Evolutionary conservation across 2,888 invertebrate genomes (phyloP), one percentile per base, ranked within the genome.

Genomic region (Mycalesis mineus): DNA sequence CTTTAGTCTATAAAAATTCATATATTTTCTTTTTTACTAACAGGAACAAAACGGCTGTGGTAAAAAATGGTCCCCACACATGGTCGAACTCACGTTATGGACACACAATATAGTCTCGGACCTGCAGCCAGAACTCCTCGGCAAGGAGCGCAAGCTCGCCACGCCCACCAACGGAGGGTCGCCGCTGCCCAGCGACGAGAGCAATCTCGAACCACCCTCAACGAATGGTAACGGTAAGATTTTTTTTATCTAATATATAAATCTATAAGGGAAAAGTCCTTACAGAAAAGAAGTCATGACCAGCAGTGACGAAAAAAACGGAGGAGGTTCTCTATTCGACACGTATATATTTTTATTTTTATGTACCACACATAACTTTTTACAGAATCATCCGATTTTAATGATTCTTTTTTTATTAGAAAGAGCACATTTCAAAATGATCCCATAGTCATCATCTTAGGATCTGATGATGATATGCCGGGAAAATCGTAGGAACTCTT

Each of bases 1-100:
- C 22, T 11, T 11, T 36, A 11, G 11, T 9, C 11, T 36, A 9
- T 4, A 36, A 36, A 13, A 6, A 17, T 11, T 41, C 22, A 15
- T 17, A 3, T 37, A 41, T n/a, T n/a, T 11, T 17, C 15, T 13
- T 31, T 28, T 14, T 28, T 37, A 9, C 44, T 55, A 52, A 8
- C 64, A 89, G 88, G 89, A 89, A 75, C 84, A 85, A 83, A 90
- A 91, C 71, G 89, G 91, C 65, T 88, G 91, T 60, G 91, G 82
- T 68, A 92, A 91, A 65, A 91, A 91, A 71, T 94, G 94, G 93
- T 92, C 92, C 9, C 93, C 94, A 37, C 94, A 94, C 85, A 92
- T 93, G 89, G 96, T 98, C 57, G 98, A 98, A 84, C 84, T 98
- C 74, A 96, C 97, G 44, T 83, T 98, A 72, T 98, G 98, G 98